Evolutionary conservation across 2,797 vertebrate genomes (phyloP).

Genomic region (Phoxinus dragarum): DNA sequence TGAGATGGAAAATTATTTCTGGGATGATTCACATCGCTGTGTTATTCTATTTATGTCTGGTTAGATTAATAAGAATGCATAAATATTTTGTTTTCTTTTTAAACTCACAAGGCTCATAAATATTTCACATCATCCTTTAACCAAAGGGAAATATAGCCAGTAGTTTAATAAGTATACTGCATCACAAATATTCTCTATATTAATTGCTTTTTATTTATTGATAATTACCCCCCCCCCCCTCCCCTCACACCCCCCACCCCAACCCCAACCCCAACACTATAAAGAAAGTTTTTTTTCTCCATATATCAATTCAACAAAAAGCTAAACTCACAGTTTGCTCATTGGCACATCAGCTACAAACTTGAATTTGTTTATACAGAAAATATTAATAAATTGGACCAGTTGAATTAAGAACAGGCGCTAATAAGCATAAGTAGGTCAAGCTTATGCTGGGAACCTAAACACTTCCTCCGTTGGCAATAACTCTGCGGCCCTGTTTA

Average conservation of each 20-base stretch:
- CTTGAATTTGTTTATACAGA: background rate
- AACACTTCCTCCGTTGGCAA: background rate
- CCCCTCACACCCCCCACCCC: background rate
- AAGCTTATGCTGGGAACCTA: background rate
- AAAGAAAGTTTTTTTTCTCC: too few relatives aligned
- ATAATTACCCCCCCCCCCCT: background rate
- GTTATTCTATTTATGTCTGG: slow-evolving; percentile 41
- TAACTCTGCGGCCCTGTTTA: too few relatives aligned
- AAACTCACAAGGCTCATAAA: slow-evolving; percentile 1
- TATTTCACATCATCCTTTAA: slow-evolving; percentile 25
- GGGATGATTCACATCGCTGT: background rate
- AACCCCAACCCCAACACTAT: background rate
- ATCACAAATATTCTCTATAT: background rate
- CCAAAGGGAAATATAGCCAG: background rate
- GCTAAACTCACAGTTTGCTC: background rate
- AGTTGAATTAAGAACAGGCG: background rate
- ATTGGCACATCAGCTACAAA: background rate
- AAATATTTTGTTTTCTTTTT: slow-evolving; percentile 28
- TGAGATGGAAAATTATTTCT: slow-evolving; percentile 26
- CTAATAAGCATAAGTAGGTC: slow-evolving; percentile 1
- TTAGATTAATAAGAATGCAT: slow-evolving; percentile 28
- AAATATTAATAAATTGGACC: slow-evolving; percentile 1
- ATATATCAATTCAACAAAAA: background rate
- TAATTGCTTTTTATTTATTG: background rate
- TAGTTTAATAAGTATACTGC: background rate